A percentile compares a stretch with the other conserved stretches of the same genome.
Evolutionary conservation across 1,140 invertebrate genomes (phyloP).

Genomic region (Parapsyche elsis): DNA sequence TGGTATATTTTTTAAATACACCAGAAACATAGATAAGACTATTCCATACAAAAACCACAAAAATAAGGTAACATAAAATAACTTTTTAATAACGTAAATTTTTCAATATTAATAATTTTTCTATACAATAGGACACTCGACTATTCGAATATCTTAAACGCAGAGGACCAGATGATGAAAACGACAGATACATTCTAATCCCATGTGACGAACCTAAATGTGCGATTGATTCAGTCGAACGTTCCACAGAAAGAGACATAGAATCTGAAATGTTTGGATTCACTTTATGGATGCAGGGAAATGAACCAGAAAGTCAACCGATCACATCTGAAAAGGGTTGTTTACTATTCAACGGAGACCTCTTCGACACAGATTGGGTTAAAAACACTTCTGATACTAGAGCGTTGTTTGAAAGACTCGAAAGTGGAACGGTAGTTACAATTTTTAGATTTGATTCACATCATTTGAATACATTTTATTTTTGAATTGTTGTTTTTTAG

Average conservation of each 20-base stretch:
- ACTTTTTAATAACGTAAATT: neutral
- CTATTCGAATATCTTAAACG: conserved; percentile 59
- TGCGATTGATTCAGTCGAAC: neutral
- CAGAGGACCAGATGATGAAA: conserved; percentile 61
- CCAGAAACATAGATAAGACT: neutral
- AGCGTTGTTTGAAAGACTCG: conserved; percentile 34
- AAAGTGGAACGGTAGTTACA: neutral
- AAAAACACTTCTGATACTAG: conserved; percentile 46
- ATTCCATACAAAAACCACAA: neutral
- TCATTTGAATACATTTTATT: neutral
- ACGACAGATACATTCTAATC: neutral
- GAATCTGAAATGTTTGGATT: conserved; percentile 55
- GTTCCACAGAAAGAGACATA: neutral
- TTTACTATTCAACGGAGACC: conserved; percentile 66
- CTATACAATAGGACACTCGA: conserved; percentile 57
- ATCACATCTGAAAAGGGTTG: conserved; percentile 60
- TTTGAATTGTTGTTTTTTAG: conserved; percentile 18
- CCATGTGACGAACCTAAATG: conserved; percentile 8
- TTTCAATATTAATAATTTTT: neutral
- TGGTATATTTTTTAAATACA: conserved; percentile 61
- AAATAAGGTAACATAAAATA: neutral
- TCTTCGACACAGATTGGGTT: conserved; percentile 60
- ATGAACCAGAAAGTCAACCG: conserved; percentile 59
- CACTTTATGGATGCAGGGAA: conserved; percentile 65
- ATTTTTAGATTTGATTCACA: no score